These are phyloP conservation scores for Lacanobia wlatinum DNA, from an alignment of 2,888 invertebrate genomes.

Conservation along the genomic window DNA sequence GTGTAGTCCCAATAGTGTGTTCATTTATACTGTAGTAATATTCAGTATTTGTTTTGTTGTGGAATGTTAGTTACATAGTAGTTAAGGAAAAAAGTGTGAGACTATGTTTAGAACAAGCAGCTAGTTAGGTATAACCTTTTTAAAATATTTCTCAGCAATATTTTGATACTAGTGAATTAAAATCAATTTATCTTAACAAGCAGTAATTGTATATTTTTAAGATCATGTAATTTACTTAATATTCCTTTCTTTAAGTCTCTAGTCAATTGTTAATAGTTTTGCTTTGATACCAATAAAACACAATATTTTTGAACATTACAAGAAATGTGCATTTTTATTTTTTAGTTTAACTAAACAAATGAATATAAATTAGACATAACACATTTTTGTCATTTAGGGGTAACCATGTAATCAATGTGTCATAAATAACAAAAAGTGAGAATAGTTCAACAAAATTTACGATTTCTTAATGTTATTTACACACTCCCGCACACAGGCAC, in stretches of 20 bases:
- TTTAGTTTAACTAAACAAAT: conserved; percentile 67
- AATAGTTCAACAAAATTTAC: conserved; percentile 52
- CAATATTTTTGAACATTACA: conserved; percentile 64
- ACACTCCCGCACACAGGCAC: conserved; percentile 57
- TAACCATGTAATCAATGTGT: conserved; percentile 52
- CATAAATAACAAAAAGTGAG: conserved; percentile 55
- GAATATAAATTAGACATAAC: conserved; percentile 70
- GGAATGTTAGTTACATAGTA: conserved; percentile 28
- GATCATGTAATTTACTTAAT: conserved; percentile 12
- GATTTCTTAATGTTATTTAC: conserved; percentile 58
- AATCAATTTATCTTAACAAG: conserved; percentile 1
- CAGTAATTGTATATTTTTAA: conserved; percentile 5
- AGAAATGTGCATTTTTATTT: conserved; percentile 70
- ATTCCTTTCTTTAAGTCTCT: conserved; percentile 45
- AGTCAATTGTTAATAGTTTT: conserved; percentile 48
- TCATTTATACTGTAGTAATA: conserved; percentile 25
- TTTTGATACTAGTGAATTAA: conserved; percentile 7
- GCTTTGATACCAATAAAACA: conserved; percentile 60
- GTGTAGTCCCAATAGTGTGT: conserved; percentile 37
- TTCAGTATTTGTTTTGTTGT: conserved; percentile 48
- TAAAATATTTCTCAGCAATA: conserved; percentile 20
- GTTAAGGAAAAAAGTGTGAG: conserved; percentile 4
- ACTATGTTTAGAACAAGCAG: conserved; percentile 11
- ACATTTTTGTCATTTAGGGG: conserved; percentile 60
- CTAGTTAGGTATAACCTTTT: conserved; percentile 11